Evolutionary conservation across 1,140 invertebrate genomes (phyloP).

Genomic region (Danaus melanippus): DNA sequence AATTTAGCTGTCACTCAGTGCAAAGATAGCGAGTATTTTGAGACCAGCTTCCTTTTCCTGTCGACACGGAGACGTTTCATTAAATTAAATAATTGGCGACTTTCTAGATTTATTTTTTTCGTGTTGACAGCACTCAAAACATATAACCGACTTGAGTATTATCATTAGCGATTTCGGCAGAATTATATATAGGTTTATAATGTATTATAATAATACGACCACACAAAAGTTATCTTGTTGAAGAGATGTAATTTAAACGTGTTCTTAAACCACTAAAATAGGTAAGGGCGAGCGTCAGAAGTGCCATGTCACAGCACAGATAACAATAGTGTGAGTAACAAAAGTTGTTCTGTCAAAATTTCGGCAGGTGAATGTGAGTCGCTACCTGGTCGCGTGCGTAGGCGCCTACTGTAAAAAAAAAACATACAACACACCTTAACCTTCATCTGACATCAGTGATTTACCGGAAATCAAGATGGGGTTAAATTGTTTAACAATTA

Average conservation of each 20-base stretch:
- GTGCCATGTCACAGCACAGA: constrained; percentile 9
- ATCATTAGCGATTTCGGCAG: not conserved
- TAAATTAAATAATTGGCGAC: constrained; percentile 67
- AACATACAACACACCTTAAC: too few relatives aligned
- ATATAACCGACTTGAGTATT: constrained; percentile 1
- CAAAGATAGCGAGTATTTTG: constrained; percentile 46
- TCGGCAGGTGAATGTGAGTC: constrained; percentile 31
- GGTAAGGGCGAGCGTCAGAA: not conserved
- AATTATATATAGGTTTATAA: constrained; percentile 5
- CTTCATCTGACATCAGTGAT: too few relatives aligned
- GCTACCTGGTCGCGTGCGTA: constrained; percentile 53
- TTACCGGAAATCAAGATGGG: too few relatives aligned
- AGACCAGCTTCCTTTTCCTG: constrained; percentile 60
- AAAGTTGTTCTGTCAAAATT: constrained; percentile 28
- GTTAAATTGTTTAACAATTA: too few relatives aligned
- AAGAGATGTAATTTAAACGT: too few relatives aligned
- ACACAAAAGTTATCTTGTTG: too few relatives aligned
- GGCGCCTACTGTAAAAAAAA: constrained; percentile 10
- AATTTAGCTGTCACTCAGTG: constrained; percentile 61
- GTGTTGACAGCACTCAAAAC: constrained; percentile 42
- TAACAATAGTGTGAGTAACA: constrained; percentile 18
- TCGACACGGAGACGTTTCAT: constrained; percentile 57
- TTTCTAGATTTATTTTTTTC: constrained; percentile 51
- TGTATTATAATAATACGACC: too few relatives aligned
- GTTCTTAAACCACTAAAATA: too few relatives aligned